Base-by-base conservation (phyloP, 2,797 vertebrate genomes). In the Anabas testudineus region DNA sequence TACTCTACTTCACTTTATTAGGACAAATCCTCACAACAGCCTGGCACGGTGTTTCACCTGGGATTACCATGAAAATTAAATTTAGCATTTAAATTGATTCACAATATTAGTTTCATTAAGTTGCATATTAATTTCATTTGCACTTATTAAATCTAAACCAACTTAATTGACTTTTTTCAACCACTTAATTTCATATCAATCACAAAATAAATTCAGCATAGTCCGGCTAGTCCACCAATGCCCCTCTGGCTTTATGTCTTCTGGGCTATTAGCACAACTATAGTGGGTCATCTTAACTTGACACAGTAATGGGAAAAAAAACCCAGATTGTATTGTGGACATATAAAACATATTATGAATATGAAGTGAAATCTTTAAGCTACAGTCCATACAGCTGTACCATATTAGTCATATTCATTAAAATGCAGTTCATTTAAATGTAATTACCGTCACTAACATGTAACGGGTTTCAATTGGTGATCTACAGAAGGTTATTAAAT, bases 31-130 rank as follows among this genome's bases (percentile, higher is more conserved):
- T 74, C 36, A 52, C 59, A 75, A 75, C 82, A 82, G 67, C 70
- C 62, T 37, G 60, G 46, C 5, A 10, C 26, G 52, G 54, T 55
- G 68, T 70, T 80, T 77, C 86, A 91, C 78, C 64, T 82, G 88
- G 88, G 89, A 89, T 70, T 72, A 78, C 77, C 72, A 69, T 68
- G 64, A 82, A 87, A 85, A 89, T 90, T 76, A 63, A 87, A 91
- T 91, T 91, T 67, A 74, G 55, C 64, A 46, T 84, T 85, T 45
- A 86, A 83, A 90, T 91, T 87, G 87, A 90, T 87, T 90, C 80
- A 86, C 80, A 90, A 84, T 91, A 90, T 91, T 90, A 81, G 68
- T 88, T 92, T 91, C 84, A 91, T 91, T 92, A 90, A 67, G 70
- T 82, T 83, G 82, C 76, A 82, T 90, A 88, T 90, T 87, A 86